Conservation (phyloP, 2,113 vertebrate genomes). For the Raja brachyura region DNA sequence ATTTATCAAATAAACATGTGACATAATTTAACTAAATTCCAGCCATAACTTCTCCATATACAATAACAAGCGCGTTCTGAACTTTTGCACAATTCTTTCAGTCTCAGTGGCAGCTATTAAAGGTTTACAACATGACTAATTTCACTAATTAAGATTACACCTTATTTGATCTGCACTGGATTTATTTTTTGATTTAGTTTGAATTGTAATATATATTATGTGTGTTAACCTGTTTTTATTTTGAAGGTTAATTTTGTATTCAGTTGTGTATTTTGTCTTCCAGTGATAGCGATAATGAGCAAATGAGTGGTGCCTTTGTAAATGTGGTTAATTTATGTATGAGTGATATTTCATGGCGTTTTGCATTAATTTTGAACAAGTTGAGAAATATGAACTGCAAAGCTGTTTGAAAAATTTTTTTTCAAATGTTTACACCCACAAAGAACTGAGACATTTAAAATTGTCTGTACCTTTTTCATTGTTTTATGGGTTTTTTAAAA, state of each 20-base stretch:
- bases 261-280: slow-evolving; percentile 25
- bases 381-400: slow-evolving; percentile 18
- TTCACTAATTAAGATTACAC: slow-evolving; percentile 28
- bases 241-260: slow-evolving; percentile 15
- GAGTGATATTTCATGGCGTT: slow-evolving; percentile 21
- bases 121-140: slow-evolving; percentile 75
- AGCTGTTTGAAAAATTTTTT: neutral
- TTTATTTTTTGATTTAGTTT: neutral
- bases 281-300: slow-evolving; percentile 55
- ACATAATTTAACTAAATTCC: slow-evolving; percentile 68
- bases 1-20: slow-evolving; percentile 65
- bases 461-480: neutral
- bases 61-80: slow-evolving; percentile 43
- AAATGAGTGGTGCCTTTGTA: slow-evolving; percentile 67
- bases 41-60: slow-evolving; percentile 63
- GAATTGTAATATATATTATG: slow-evolving; percentile 28
- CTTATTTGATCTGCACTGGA: slow-evolving; percentile 36
- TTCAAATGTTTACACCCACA: slow-evolving; percentile 29
- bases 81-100: slow-evolving; percentile 90
- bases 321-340: slow-evolving; percentile 57
- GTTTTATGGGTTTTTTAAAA: neutral
- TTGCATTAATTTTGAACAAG: slow-evolving; percentile 24
- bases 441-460: slow-evolving; percentile 5
- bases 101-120: slow-evolving; percentile 89
- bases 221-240: slow-evolving; percentile 22